A percentile compares a stretch with the other conserved stretches of the same genome.
Conservation (phyloP, 1,140 invertebrate species). For the Ips typographus region DNA sequence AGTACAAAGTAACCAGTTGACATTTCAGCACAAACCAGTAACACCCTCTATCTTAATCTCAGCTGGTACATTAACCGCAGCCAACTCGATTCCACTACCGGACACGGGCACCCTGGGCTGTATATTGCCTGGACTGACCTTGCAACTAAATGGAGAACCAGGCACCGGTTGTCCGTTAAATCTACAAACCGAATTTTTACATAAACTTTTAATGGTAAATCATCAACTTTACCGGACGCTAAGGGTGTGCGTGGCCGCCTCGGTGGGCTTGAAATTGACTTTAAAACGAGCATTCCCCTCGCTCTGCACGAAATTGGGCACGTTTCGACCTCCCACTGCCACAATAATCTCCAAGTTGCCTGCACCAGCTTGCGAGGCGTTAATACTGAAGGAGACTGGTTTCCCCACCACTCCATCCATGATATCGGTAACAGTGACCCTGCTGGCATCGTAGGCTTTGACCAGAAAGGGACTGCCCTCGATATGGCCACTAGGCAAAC, state of each 20-base stretch:
- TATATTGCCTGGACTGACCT: constrained; percentile 61
- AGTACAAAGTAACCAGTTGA: background rate
- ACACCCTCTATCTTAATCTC: constrained; percentile 60
- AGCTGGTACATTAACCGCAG: constrained; percentile 58
- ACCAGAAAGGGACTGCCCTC: constrained; percentile 93
- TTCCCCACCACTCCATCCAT: constrained; percentile 86
- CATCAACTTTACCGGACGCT: constrained; percentile 63
- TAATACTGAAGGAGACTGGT: constrained; percentile 90
- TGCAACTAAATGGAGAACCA: constrained; percentile 86
- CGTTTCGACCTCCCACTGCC: constrained; percentile 94
- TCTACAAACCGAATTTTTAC: constrained; percentile 51
- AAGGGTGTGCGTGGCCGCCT: constrained; percentile 82
- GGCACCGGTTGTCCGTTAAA: constrained; percentile 97
- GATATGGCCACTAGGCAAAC: constrained; percentile 78
- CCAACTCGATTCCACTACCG: constrained; percentile 61
- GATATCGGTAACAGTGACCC: constrained; percentile 89
- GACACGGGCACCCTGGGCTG: constrained; percentile 56
- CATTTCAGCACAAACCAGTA: constrained; percentile 47
- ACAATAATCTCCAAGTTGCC: constrained; percentile 98
- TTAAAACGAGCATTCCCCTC: constrained; percentile 95
- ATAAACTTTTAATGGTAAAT: constrained; percentile 2
- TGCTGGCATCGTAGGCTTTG: constrained; percentile 92
- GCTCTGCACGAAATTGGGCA: constrained; percentile 97
- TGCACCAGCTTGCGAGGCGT: constrained; percentile 75
- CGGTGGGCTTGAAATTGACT: constrained; percentile 96